These are phyloP conservation scores for Temnothorax unifasciatus DNA, from an alignment of 2,888 invertebrate species.

Conservation along the genomic window DNA sequence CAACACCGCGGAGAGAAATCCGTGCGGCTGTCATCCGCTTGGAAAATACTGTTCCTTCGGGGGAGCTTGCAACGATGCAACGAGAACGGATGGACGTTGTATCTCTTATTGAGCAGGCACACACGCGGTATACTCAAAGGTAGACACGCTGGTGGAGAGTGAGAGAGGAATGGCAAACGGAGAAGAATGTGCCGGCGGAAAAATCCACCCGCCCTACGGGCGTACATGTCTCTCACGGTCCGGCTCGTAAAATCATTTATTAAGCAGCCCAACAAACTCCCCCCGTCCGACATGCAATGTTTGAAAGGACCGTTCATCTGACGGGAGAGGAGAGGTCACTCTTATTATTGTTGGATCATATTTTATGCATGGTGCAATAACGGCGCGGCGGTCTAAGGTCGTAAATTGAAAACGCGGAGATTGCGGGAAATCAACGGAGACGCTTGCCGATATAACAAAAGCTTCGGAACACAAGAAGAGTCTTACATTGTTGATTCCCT, in stretches of 20 bases:
- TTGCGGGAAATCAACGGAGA: neutral
- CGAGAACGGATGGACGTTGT: constrained; percentile 29
- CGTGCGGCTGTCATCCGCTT: neutral
- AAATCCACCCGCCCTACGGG: neutral
- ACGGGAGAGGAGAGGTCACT: neutral
- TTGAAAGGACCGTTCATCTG: neutral
- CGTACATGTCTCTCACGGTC: neutral
- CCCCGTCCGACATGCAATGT: neutral
- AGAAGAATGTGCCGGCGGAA: constrained; percentile 16
- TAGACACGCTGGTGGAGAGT: neutral
- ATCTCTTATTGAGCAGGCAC: constrained; percentile 27
- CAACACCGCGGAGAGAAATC: constrained; percentile 17
- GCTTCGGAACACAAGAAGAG: neutral
- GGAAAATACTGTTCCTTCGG: constrained; percentile 8
- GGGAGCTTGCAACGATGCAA: constrained; percentile 20
- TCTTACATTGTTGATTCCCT: neutral
- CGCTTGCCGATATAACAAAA: neutral
- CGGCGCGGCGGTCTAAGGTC: neutral
- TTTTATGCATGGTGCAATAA: neutral
- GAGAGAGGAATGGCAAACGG: neutral
- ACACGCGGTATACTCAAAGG: neutral
- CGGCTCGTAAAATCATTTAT: constrained; percentile 42
- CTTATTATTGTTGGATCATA: neutral
- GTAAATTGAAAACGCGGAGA: neutral
- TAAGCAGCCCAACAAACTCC: constrained; percentile 1